Evolutionary conservation across 1,140 invertebrate genomes (phyloP).

Genomic region (Catajapyx aquilonaris): DNA sequence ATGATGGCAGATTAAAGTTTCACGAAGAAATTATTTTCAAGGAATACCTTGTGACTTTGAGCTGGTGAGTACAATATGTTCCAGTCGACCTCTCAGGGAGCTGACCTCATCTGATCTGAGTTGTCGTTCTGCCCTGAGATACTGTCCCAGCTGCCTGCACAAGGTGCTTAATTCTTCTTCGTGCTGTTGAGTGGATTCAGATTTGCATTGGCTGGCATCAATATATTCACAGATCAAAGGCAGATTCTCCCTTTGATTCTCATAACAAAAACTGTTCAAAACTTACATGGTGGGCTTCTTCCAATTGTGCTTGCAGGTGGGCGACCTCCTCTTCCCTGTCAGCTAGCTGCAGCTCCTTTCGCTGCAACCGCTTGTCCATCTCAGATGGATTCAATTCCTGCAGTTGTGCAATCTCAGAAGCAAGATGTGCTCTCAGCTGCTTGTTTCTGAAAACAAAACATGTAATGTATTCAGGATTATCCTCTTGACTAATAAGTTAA

Average conservation of each 20-base stretch:
- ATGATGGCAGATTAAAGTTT: not conserved
- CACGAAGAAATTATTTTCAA: not conserved
- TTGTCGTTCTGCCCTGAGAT: conserved; percentile 14
- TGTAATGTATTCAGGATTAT: too few species aligned
- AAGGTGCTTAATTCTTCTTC: conserved; percentile 15
- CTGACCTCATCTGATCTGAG: conserved; percentile 14
- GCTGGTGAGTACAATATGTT: conserved; percentile 14
- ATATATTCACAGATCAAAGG: conserved; percentile 4
- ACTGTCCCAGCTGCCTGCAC: conserved; percentile 14
- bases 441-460: conserved; percentile 39
- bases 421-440: conserved; percentile 46
- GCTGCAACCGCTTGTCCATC: conserved; percentile 18
- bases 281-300: conserved; percentile 14
- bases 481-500: too few species aligned
- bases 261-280: not conserved
- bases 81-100: conserved; percentile 15
- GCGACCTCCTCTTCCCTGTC: conserved; percentile 23
- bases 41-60: not conserved
- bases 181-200: conserved; percentile 11
- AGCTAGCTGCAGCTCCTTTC: conserved; percentile 21
- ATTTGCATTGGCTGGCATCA: conserved; percentile 5
- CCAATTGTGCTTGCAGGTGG: conserved; percentile 22
- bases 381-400: too few species aligned
- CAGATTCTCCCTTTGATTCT: conserved; percentile 1
- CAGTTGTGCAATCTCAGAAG: conserved; percentile 27